Conservation (phyloP, 37 sponge, comb jelly and placozoan species). For the Cladorhizidae sp. region DNA sequence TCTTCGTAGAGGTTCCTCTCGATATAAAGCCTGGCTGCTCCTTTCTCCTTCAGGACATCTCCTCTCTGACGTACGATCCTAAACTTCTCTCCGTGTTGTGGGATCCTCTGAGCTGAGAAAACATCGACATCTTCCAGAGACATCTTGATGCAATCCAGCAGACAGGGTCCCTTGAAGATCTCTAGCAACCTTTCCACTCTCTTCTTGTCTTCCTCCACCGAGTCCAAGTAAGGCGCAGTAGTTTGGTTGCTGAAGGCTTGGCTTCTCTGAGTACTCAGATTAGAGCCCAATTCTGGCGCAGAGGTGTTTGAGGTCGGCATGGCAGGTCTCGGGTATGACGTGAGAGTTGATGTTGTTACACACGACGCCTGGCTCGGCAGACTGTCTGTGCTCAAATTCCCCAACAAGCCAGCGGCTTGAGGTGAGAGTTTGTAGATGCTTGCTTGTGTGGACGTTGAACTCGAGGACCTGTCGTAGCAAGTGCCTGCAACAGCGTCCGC, state of each 20-base stretch:
- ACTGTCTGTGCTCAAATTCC: neutral
- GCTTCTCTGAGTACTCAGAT: neutral
- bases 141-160: slow-evolving; percentile 82
- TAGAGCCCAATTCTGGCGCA: neutral
- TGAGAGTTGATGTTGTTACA: neutral
- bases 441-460: neutral
- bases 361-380: neutral
- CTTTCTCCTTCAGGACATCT: slow-evolving; percentile 80
- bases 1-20: slow-evolving; percentile 92
- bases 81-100: slow-evolving; percentile 20
- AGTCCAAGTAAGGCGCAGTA: neutral
- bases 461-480: neutral
- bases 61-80: slow-evolving; percentile 63
- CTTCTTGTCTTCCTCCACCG: slow-evolving; percentile 25
- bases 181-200: slow-evolving; percentile 24
- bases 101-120: slow-evolving; percentile 70
- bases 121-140: slow-evolving; percentile 84
- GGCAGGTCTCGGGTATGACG: neutral
- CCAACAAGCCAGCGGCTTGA: neutral
- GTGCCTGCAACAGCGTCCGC: neutral
- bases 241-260: neutral
- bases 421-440: slow-evolving; percentile 24
- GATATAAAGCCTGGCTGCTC: slow-evolving; percentile 69
- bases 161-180: slow-evolving; percentile 68
- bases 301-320: neutral